Evolutionary conservation across 2,797 vertebrate genomes (phyloP).

Genomic region (Rhynchotus rufescens): DNA sequence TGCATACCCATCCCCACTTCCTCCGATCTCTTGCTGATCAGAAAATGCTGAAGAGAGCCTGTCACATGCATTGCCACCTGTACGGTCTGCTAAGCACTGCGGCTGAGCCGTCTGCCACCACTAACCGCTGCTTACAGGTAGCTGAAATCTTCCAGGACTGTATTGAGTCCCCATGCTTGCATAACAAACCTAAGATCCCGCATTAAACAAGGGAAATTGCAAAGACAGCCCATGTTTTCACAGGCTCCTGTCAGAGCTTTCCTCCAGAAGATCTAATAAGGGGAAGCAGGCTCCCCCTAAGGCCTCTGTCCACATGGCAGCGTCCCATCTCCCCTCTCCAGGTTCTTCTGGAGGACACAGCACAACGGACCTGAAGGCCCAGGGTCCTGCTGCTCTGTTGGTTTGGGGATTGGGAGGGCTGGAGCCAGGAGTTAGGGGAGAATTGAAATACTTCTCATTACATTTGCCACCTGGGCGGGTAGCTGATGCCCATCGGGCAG

Average conservation of each 20-base stretch:
- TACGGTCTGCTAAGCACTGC: background rate
- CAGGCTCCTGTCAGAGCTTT: background rate
- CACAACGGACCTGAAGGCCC: background rate
- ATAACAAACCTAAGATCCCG: background rate
- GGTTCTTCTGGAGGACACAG: background rate
- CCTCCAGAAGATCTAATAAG: rapidly evolving
- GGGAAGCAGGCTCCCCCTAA: background rate
- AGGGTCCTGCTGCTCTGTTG: background rate
- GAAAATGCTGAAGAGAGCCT: background rate
- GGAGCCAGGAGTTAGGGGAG: background rate
- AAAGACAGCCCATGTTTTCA: background rate
- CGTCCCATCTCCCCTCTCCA: background rate
- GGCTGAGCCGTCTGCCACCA: background rate
- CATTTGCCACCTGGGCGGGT: background rate
- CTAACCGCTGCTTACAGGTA: background rate
- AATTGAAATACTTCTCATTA: background rate
- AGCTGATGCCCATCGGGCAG: slow-evolving; percentile 32
- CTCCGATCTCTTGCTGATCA: background rate
- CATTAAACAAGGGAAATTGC: background rate
- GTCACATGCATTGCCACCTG: background rate
- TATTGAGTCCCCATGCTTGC: background rate
- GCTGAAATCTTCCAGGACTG: background rate
- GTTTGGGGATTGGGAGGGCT: background rate
- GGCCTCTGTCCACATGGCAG: background rate
- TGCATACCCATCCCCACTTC: background rate